Evolutionary conservation across 2,888 invertebrate genomes (phyloP).

Genomic region (Apodemia hepburni): DNA sequence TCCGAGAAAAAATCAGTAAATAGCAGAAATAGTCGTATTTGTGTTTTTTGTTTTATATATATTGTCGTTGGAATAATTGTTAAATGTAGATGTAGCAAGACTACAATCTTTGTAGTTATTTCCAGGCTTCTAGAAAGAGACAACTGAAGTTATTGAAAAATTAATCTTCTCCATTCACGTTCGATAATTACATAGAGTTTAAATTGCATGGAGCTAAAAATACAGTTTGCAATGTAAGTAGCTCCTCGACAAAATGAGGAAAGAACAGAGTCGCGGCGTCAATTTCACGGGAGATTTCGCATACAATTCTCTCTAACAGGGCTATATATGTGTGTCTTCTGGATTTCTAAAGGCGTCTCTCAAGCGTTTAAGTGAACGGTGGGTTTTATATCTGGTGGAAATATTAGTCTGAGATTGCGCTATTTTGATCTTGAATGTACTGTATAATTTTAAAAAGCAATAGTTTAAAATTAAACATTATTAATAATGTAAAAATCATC

Average conservation of each 20-base stretch:
- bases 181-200: background rate
- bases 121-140: too few relatives aligned
- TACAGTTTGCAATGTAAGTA: conserved; percentile 55
- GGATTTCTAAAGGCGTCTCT: conserved; percentile 38
- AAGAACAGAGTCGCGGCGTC: conserved; percentile 57
- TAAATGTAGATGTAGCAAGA: too few relatives aligned
- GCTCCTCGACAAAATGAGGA: conserved; percentile 40
- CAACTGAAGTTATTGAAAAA: background rate
- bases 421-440: conserved; percentile 8
- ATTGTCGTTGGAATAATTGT: too few relatives aligned
- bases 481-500: too few relatives aligned
- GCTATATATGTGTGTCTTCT: conserved; percentile 34
- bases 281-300: conserved; percentile 74
- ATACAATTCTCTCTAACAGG: conserved; percentile 46
- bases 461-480: too few relatives aligned
- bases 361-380: conserved; percentile 38
- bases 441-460: background rate
- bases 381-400: conserved; percentile 36
- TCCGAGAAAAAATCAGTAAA: too few relatives aligned
- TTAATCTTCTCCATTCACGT: background rate
- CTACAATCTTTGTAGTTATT: too few relatives aligned
- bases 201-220: background rate
- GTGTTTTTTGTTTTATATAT: too few relatives aligned
- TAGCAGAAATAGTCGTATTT: too few relatives aligned
- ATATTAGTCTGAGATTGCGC: conserved; percentile 32